These are phyloP conservation scores for Ochotona princeps DNA, from an alignment of 2,113 vertebrate genomes.

Conservation along the genomic window DNA sequence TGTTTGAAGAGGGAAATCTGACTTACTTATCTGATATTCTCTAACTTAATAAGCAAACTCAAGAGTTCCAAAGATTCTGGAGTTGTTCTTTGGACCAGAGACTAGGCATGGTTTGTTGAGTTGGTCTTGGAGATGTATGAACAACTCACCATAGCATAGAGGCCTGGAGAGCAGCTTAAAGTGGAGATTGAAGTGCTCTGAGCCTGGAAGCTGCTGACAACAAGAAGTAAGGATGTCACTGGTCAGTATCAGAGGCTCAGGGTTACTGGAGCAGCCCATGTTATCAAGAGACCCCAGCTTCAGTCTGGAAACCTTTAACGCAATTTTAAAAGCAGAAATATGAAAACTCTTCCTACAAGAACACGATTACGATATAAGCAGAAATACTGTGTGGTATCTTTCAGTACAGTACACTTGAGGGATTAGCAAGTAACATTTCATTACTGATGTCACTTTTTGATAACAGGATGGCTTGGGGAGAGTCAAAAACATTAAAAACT, in stretches of 20 bases:
- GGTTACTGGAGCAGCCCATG: not conserved
- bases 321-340: not conserved
- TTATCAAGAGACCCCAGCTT: not conserved
- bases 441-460: not conserved
- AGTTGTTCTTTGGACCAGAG: not conserved
- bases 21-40: not conserved
- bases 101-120: not conserved
- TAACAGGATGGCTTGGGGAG: not conserved
- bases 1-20: not conserved
- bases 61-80: not conserved
- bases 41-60: not conserved
- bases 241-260: not conserved
- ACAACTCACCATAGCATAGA: not conserved
- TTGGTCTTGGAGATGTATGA: not conserved
- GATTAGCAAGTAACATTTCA: not conserved
- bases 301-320: not conserved
- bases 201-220: not conserved
- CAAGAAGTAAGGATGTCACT: not conserved
- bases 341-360: not conserved
- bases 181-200: not conserved
- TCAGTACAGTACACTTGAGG: not conserved
- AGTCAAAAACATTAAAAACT: not conserved
- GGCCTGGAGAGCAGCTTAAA: not conserved
- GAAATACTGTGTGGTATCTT: not conserved
- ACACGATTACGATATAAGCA: not conserved